Evolutionary conservation across 2,888 invertebrate genomes (phyloP), one percentile per base, ranked within the genome.

Genomic region (Agonum fuliginosum): DNA sequence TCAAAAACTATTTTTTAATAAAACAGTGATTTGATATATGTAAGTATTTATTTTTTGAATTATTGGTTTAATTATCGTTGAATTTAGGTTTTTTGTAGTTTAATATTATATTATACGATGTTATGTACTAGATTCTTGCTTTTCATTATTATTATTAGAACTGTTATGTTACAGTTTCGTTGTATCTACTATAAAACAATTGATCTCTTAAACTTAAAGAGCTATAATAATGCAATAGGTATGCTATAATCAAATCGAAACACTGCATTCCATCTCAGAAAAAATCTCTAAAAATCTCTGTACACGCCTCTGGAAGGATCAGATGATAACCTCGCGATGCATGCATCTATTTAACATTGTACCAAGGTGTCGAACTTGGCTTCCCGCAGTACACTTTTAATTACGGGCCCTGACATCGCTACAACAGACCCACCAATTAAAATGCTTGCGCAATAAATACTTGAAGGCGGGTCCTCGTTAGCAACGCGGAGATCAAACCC

Each of bases 311-410:
- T 67, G 67, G 12, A 12, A 1, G 67, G 43, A 67, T 67, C 67
- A 69, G 24, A 70, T 30, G 58, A 62, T 62, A 62, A 62, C 30
- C 58, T 37, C 6, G 30, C 27, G 58, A 67, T 73, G 51, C 62
- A 37, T 67, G 81, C 81, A 80, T 82, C 83, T 82, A 84, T 84
- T 85, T 86, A 86, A 86, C 86, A 86, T 86, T 85, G 86, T 85
- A 86, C 84, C 82, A 83, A 87, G 87, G 87, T 87, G 87, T 86
- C 86, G 86, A 85, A 86, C 83, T 27, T 62, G 83, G 85, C 85
- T 86, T 85, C 86, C 84, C 85, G 83, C 62, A 83, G 84, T 83
- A 84, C 84, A 83, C 85, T 86, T 86, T 86, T 87, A 87, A 87
- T 87, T 87, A 86, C 85, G 83, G 81, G 82, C 82, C 82, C 85